These are phyloP conservation scores for Odobenus rosmarus DNA, from an alignment of 2,113 vertebrate species.

Conservation along the genomic window DNA sequence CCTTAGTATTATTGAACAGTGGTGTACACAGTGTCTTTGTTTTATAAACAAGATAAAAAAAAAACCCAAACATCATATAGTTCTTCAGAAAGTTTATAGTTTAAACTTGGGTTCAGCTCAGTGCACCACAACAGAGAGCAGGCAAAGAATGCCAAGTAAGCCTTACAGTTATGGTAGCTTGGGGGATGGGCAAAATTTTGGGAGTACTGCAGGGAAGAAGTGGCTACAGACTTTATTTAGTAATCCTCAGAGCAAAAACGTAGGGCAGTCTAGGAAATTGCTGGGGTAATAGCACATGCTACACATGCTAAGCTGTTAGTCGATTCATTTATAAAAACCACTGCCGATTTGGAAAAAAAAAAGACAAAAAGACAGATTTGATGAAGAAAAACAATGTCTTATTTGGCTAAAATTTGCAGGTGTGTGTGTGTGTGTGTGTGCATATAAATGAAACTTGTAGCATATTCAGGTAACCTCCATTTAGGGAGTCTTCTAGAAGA, in stretches of 20 bases:
- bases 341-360: neutral
- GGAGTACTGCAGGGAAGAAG: neutral
- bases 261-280: neutral
- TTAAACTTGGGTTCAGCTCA: constrained; percentile 32
- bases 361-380: neutral
- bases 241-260: neutral
- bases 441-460: neutral
- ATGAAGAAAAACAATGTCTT: neutral
- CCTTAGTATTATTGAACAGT: neutral
- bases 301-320: neutral
- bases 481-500: neutral
- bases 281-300: neutral
- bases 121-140: neutral
- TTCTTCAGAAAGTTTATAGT: constrained; percentile 37
- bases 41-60: constrained; percentile 39
- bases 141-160: neutral
- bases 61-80: neutral
- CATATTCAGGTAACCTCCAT: neutral
- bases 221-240: neutral
- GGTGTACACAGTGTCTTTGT: neutral
- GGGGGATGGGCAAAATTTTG: neutral
- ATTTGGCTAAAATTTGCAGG: neutral
- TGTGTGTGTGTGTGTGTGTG: neutral
- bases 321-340: neutral
- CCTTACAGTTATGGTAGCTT: neutral